Conservation (phyloP, 2,888 invertebrate genomes). For the Callyntrura guangdongensis region DNA sequence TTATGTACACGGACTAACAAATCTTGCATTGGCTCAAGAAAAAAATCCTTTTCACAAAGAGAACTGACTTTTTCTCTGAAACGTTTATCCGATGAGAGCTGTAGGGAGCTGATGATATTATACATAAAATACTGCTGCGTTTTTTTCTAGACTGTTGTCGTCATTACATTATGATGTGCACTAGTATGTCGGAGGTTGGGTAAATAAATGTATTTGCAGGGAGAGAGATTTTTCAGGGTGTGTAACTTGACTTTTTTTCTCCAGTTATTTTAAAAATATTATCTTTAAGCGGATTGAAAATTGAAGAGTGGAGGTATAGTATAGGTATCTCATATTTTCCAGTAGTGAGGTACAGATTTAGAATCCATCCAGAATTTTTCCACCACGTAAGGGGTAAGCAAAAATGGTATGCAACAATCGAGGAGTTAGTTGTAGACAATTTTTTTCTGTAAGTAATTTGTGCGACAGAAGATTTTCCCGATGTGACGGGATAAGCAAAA, state of each 20-base stretch:
- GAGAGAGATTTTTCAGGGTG: slow-evolving; percentile 62
- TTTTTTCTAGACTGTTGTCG: slow-evolving; percentile 1
- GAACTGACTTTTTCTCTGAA: slow-evolving; percentile 72
- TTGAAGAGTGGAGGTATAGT: background rate
- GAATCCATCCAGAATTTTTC: background rate
- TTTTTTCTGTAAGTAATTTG: slow-evolving; percentile 3
- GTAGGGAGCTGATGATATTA: slow-evolving; percentile 57
- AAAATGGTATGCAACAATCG: background rate
- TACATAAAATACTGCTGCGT: background rate
- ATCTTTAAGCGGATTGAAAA: slow-evolving; percentile 71
- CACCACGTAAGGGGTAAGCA: background rate
- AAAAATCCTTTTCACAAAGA: slow-evolving; percentile 75
- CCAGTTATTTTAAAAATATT: slow-evolving; percentile 73
- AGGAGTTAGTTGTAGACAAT: background rate
- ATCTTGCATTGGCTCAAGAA: slow-evolving; percentile 65
- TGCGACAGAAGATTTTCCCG: slow-evolving; percentile 19
- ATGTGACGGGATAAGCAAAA: background rate
- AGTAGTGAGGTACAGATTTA: background rate
- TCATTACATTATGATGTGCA: background rate
- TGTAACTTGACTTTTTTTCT: slow-evolving; percentile 63
- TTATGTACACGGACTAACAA: slow-evolving; percentile 57
- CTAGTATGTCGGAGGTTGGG: background rate
- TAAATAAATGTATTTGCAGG: slow-evolving; percentile 26
- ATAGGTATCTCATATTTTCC: slow-evolving; percentile 32
- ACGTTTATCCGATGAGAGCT: slow-evolving; percentile 73